Base-by-base conservation (phyloP, 2,797 vertebrate species). In the Neoniphon sammara region DNA sequence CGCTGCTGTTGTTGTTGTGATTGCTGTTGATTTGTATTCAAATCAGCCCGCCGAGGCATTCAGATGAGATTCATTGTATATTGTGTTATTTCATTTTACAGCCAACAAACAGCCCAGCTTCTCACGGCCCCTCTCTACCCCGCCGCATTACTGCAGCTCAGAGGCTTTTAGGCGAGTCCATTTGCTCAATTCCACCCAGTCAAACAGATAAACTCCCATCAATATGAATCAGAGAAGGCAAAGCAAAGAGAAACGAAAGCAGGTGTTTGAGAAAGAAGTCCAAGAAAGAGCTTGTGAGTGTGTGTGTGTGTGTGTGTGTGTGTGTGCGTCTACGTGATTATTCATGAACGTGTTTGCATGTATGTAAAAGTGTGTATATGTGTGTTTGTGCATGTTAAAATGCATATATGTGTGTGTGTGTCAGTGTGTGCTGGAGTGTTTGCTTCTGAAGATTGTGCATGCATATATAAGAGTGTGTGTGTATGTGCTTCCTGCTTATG, bases 21-120 rank as follows among this genome's bases (percentile, higher is more conserved):
- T 77, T 61, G 74, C 61, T 31, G 46, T 63, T 61, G 84, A 86
- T 88, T 75, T 86, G 80, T 88, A 86, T 87, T 90, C 80, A 85
- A 73, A 85, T 84, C 75, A 39, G 62, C 55, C 73, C 21, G 66
- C 61, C 0, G 9, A 64, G 56, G 57, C 79, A 66, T 73, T 59
- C n/a, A 70, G 73, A 77, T 61, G 72, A 82, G 70, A 84, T 83
- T 83, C 81, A 73, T 84, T 74, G 69, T 79, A 65, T 71, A 76
- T 63, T 56, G 74, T 83, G 78, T 74, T 83, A 69, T 87, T 84
- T 85, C 20, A 77, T 80, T 81, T 78, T 77, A 78, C 66, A 53
- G 73, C 66, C 75, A 77, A 73, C 67, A 75, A 77, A 75, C 76
- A 53, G 64, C 5, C 65, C 44, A 56, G 42, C 57, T 20, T 31